Percentiles rank a stretch among this genome's conserved stretches.
Conservation (phyloP, 2,888 invertebrate species). For the Lordiphosa andalusiaca region DNA sequence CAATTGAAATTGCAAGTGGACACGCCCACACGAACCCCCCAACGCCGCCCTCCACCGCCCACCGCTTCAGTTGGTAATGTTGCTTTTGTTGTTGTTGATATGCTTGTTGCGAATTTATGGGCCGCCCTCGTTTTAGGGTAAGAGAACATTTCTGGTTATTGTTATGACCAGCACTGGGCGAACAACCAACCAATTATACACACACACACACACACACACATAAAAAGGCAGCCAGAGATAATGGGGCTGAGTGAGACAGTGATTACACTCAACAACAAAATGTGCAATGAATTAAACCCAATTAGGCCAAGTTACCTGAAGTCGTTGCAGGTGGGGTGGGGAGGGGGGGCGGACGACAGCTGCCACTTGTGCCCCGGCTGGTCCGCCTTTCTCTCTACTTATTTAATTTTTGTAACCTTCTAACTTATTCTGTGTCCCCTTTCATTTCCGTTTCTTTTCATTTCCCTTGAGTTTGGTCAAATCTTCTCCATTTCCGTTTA, state of each 20-base stretch:
- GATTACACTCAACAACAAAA: neutral
- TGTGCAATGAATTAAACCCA: no score
- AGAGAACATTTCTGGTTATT: conserved; percentile 61
- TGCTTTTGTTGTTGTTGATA: conserved; percentile 16
- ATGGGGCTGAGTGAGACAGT: neutral
- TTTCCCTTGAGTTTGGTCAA: no score
- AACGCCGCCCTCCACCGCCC: no score
- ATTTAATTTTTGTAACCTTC: no score
- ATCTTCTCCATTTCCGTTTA: no score
- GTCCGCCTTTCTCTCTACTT: no score
- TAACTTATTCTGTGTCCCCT: no score
- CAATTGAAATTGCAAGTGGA: conserved; percentile 52
- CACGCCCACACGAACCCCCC: no score
- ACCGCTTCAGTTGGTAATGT: conserved; percentile 36
- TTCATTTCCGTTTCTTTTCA: no score
- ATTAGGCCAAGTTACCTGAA: no score
- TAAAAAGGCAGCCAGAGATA: neutral
- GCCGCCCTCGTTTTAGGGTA: conserved; percentile 48
- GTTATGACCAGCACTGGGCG: conserved; percentile 50
- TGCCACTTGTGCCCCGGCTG: neutral
- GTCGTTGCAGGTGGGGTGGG: neutral
- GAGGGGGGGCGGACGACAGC: no score
- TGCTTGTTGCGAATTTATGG: conserved; percentile 68
- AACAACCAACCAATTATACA: conserved; percentile 56
- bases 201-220: conserved; percentile 2